A percentile compares a stretch with the other conserved stretches of the same genome.
Conservation (phyloP, 1,140 invertebrate genomes). For the Caenorhabditis latens region DNA sequence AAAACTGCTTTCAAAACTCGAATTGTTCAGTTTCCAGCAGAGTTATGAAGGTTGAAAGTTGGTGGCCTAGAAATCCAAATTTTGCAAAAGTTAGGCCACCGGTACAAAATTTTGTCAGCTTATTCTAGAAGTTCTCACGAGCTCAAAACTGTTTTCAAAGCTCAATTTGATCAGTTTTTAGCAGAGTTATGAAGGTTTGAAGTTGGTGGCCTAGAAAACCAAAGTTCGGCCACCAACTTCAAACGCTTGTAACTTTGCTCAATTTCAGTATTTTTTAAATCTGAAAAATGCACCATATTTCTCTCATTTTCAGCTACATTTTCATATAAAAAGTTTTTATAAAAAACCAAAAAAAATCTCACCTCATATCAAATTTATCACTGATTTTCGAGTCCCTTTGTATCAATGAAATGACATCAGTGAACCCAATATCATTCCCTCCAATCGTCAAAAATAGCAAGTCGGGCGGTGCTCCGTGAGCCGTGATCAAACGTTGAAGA, state of each 20-base stretch:
- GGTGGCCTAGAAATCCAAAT: too few relatives aligned
- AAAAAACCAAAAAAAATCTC: not conserved
- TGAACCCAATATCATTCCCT: slow-evolving; percentile 60
- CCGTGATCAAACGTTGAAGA: not conserved
- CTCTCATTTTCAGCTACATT: not conserved
- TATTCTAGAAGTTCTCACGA: too few relatives aligned
- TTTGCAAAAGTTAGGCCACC: not conserved
- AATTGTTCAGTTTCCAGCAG: not conserved
- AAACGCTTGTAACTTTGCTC: too few relatives aligned
- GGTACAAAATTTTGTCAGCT: too few relatives aligned
- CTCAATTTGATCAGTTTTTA: not conserved
- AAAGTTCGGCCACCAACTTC: not conserved
- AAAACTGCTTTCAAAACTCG: too few relatives aligned
- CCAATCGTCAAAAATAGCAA: slow-evolving; percentile 55
- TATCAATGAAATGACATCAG: slow-evolving; percentile 39
- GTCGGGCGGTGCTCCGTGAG: not conserved
- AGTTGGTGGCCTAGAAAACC: not conserved
- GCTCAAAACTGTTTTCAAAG: too few relatives aligned
- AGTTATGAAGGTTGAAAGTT: not conserved
- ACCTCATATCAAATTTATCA: slow-evolving; percentile 44
- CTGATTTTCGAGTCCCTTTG: not conserved
- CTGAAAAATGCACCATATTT: not conserved
- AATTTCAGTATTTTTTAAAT: not conserved
- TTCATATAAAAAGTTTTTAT: too few relatives aligned
- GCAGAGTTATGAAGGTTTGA: not conserved